Evolutionary conservation across 1,140 invertebrate species (phyloP).

Genomic region (Lepidostoma basale): DNA sequence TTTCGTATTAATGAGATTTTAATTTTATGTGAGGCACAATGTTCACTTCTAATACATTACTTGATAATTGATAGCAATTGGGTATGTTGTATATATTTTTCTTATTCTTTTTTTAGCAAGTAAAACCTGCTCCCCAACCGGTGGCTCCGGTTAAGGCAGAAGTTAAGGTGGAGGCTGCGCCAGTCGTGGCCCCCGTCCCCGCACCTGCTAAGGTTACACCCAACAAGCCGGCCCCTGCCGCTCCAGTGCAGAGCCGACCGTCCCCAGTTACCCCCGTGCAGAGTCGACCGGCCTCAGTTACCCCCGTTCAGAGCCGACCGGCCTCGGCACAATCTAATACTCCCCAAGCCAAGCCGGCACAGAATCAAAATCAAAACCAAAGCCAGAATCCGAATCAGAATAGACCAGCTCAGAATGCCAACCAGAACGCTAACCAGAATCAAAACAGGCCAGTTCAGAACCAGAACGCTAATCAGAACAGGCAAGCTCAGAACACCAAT

Average conservation of each 20-base stretch:
- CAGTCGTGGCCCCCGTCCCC: no score
- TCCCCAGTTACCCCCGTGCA: neutral
- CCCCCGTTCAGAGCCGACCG: constrained; percentile 25
- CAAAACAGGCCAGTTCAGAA: no score
- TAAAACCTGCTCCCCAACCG: neutral
- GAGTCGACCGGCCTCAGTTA: neutral
- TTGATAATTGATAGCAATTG: neutral
- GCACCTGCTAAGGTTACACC: no score
- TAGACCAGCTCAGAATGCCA: no score
- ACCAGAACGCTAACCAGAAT: no score
- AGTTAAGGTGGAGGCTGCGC: neutral
- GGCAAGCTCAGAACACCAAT: no score
- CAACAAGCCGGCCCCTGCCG: neutral
- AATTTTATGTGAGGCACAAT: constrained; percentile 1
- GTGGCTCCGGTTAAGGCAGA: neutral
- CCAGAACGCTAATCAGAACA: no score
- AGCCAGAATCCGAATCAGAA: no score
- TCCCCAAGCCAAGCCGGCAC: neutral
- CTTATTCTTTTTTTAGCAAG: neutral
- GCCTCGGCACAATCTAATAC: neutral
- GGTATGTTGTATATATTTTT: neutral
- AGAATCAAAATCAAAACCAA: no score
- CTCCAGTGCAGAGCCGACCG: constrained; percentile 1
- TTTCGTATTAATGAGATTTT: constrained; percentile 12
- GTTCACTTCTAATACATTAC: neutral